Evolutionary conservation across 2,888 invertebrate genomes (phyloP).

Genomic region (Empis stercorea): DNA sequence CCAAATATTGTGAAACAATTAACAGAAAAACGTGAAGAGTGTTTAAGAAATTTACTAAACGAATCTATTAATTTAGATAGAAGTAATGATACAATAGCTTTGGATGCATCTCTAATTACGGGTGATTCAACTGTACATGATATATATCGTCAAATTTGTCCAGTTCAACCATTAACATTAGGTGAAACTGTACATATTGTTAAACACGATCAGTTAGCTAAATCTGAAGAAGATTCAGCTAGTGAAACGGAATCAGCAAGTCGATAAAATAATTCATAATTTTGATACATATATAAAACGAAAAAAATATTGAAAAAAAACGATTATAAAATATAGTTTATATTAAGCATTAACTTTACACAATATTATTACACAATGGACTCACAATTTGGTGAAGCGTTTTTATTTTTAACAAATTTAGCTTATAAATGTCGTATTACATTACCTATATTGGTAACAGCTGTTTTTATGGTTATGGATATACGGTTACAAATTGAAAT

Average conservation of each 20-base stretch:
- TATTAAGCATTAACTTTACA: too few relatives aligned
- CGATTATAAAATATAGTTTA: not conserved
- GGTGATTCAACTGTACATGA: slow-evolving; percentile 23
- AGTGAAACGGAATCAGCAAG: slow-evolving; percentile 6
- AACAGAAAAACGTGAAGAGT: slow-evolving; percentile 38
- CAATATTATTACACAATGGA: slow-evolving; percentile 22
- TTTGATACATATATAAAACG: too few relatives aligned
- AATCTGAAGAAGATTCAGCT: slow-evolving; percentile 13
- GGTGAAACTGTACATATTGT: slow-evolving; percentile 42
- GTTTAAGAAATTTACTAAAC: slow-evolving; percentile 38
- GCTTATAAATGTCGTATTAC: slow-evolving; percentile 58
- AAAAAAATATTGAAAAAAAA: not conserved
- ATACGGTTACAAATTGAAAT: slow-evolving; percentile 55
- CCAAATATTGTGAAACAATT: slow-evolving; percentile 39
- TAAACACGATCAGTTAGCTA: slow-evolving; percentile 39
- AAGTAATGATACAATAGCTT: slow-evolving; percentile 21
- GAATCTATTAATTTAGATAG: slow-evolving; percentile 17
- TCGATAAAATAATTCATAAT: slow-evolving; percentile 4
- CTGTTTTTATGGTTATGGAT: slow-evolving; percentile 53
- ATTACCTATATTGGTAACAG: slow-evolving; percentile 51
- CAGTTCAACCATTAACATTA: slow-evolving; percentile 39
- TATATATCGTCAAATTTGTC: slow-evolving; percentile 38
- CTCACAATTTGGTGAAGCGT: slow-evolving; percentile 35
- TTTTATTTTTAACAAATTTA: slow-evolving; percentile 54
- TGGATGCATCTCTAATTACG: slow-evolving; percentile 37